Conservation (phyloP, 2,797 vertebrate genomes). For the Podargus strigoides region DNA sequence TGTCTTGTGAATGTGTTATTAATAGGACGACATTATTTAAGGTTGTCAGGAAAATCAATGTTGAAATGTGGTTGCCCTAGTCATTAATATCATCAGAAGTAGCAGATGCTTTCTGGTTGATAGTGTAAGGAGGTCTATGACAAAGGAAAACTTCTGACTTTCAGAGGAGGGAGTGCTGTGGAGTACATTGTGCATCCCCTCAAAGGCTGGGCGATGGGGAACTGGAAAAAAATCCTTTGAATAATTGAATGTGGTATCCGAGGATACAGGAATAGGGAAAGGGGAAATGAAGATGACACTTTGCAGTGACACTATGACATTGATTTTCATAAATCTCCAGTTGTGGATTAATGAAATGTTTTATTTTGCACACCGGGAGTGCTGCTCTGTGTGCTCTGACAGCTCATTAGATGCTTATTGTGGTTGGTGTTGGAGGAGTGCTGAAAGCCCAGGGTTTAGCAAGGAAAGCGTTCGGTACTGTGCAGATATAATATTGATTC, state of each 20-base stretch:
- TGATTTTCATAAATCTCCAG: constrained; percentile 1
- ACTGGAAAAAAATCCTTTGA: background rate
- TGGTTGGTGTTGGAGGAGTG: background rate
- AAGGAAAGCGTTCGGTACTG: background rate
- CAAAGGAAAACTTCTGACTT: background rate
- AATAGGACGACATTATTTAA: constrained; percentile 32
- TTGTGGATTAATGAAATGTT: background rate
- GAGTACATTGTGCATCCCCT: background rate
- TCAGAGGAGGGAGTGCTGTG: background rate
- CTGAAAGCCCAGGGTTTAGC: background rate
- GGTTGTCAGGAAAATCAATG: constrained; percentile 47
- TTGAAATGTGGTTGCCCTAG: background rate
- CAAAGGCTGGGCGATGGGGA: background rate
- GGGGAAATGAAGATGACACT: background rate
- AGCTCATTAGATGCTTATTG: background rate
- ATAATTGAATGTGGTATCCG: background rate
- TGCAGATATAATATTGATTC: background rate
- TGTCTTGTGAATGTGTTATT: constrained; percentile 11
- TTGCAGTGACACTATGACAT: background rate
- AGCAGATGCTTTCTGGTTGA: background rate
- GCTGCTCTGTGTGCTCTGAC: background rate
- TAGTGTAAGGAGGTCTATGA: background rate
- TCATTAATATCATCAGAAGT: background rate
- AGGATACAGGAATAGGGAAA: background rate
- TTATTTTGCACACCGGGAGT: background rate